Conservation (phyloP, 1,140 invertebrate species). For the Bacillus rossius region DNA sequence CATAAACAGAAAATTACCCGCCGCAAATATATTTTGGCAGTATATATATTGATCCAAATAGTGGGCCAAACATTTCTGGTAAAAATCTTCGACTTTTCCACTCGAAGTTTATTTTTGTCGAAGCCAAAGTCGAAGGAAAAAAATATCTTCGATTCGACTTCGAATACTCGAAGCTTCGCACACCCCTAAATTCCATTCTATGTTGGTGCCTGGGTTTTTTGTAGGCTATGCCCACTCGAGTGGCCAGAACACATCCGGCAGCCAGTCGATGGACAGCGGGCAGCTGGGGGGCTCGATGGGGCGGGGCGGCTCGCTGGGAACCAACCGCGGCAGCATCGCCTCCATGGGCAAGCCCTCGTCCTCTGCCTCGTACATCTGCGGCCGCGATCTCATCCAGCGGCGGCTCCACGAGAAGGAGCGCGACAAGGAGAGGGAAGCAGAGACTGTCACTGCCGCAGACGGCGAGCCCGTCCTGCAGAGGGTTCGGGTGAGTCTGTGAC, state of each 20-base stretch:
- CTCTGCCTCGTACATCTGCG: slow-evolving; percentile 51
- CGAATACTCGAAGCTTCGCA: too few species aligned
- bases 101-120: too few species aligned
- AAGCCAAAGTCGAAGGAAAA: too few species aligned
- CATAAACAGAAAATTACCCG: too few species aligned
- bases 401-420: slow-evolving; percentile 4
- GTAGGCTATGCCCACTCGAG: slow-evolving; percentile 19
- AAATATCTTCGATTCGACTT: too few species aligned
- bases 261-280: slow-evolving; percentile 49
- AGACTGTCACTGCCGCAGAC: neutral
- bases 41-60: too few species aligned
- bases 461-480: slow-evolving; percentile 26
- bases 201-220: neutral
- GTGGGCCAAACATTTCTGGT: too few species aligned
- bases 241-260: slow-evolving; percentile 48
- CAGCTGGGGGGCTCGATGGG: slow-evolving; percentile 44
- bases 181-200: too few species aligned
- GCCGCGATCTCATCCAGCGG: neutral
- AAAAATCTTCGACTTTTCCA: too few species aligned
- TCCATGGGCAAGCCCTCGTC: slow-evolving; percentile 77
- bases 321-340: slow-evolving; percentile 71
- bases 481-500: slow-evolving; percentile 19
- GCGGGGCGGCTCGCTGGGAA: slow-evolving; percentile 45
- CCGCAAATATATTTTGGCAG: too few species aligned
- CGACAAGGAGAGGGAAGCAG: slow-evolving; percentile 7